Percentiles rank a stretch among this genome's conserved stretches.
Evolutionary conservation across 2,888 invertebrate genomes (phyloP).

Genomic region (Latrodectus hesperus): DNA sequence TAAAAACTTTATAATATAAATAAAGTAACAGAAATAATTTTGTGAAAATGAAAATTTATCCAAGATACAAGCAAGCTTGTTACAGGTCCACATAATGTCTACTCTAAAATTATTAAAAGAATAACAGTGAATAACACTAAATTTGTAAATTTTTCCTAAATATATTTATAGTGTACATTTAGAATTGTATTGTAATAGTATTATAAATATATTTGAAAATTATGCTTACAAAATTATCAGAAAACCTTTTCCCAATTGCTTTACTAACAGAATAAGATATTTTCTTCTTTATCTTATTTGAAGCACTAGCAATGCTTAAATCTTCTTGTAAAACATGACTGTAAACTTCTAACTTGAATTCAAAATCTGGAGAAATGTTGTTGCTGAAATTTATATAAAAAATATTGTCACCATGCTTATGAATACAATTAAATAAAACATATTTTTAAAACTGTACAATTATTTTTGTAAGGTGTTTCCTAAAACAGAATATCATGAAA

Average conservation of each 20-base stretch:
- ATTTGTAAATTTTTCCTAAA: neutral
- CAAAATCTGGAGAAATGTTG: slow-evolving; percentile 79
- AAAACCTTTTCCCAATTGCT: slow-evolving; percentile 80
- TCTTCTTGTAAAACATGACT: slow-evolving; percentile 81
- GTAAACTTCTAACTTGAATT: slow-evolving; percentile 80
- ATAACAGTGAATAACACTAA: neutral
- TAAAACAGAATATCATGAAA: too few relatives aligned
- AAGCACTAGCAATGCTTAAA: slow-evolving; percentile 80
- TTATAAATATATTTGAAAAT: neutral
- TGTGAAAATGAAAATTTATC: too few relatives aligned
- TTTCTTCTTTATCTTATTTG: slow-evolving; percentile 80
- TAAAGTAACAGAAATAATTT: too few relatives aligned
- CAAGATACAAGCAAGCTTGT: too few relatives aligned
- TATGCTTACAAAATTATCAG: slow-evolving; percentile 55
- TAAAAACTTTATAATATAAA: too few relatives aligned
- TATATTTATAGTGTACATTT: neutral
- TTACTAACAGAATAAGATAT: slow-evolving; percentile 80
- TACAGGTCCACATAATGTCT: too few relatives aligned
- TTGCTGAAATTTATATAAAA: slow-evolving; percentile 75
- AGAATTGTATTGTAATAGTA: neutral
- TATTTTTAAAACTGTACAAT: too few relatives aligned
- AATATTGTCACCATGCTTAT: neutral
- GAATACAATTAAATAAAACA: neutral
- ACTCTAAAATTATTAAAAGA: neutral
- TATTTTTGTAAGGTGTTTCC: too few relatives aligned